phyloP scores from a whole-genome alignment of 2,113 vertebrate species.

The Perognathus longimembris region DNA sequence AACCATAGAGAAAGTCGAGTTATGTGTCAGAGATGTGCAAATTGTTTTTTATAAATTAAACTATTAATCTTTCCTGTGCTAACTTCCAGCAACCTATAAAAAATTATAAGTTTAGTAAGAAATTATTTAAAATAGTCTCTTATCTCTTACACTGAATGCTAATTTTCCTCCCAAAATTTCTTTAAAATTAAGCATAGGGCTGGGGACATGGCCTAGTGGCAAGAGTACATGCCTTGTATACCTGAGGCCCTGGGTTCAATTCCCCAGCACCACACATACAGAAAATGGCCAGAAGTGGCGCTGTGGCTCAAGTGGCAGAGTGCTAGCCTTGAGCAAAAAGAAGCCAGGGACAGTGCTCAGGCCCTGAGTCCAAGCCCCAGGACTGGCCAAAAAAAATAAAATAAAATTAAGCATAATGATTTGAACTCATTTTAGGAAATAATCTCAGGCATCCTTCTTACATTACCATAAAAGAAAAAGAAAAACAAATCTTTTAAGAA shows the following conservation, averaged over 20 bases:
- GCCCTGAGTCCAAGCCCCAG: no score
- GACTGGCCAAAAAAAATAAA: no score
- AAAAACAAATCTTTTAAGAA: neutral
- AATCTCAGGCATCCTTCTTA: conserved; percentile 2
- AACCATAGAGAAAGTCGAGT: conserved; percentile 19
- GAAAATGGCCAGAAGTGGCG: no score
- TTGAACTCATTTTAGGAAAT: conserved; percentile 42
- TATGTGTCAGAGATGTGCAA: conserved; percentile 15
- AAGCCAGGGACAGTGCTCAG: no score
- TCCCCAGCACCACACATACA: no score
- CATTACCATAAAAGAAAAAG: neutral
- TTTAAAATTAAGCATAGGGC: conserved; percentile 38
- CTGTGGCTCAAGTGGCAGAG: no score
- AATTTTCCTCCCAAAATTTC: neutral
- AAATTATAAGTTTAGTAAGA: neutral
- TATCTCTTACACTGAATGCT: neutral
- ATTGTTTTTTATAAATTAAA: conserved; percentile 45
- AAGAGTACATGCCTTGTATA: no score
- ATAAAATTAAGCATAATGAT: conserved; percentile 29
- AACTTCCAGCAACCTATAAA: neutral
- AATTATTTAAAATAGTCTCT: conserved; percentile 45
- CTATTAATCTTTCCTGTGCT: neutral
- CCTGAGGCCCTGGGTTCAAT: no score
- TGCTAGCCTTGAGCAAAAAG: no score
- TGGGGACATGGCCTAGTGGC: no score